Evolutionary conservation across 2,888 invertebrate species (phyloP).

Genomic region (Thecocarcelia acutangulata): DNA sequence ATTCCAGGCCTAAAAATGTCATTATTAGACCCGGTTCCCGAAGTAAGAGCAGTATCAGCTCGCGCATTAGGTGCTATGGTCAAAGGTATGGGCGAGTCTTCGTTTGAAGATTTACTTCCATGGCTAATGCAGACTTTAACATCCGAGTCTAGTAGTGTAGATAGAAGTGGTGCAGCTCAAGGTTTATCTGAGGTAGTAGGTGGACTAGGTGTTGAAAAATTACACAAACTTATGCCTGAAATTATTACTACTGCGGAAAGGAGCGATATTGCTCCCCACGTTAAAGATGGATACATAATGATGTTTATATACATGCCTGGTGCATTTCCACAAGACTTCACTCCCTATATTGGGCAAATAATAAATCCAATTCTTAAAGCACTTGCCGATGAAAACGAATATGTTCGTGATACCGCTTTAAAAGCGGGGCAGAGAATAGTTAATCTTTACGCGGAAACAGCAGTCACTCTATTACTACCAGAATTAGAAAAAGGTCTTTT

Average conservation of each 20-base stretch:
- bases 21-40: conserved; percentile 98
- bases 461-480: conserved; percentile 94
- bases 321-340: conserved; percentile 97
- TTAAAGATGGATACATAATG: conserved; percentile 99
- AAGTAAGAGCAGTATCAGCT: conserved; percentile 97
- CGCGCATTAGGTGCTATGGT: conserved; percentile 99
- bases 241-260: conserved; percentile 96
- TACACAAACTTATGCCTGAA: conserved; percentile 98
- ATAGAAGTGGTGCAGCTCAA: conserved; percentile 97
- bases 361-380: conserved; percentile 98
- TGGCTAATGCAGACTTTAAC: conserved; percentile 99
- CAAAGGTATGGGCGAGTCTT: conserved; percentile 96
- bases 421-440: conserved; percentile 98
- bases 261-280: conserved; percentile 96
- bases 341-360: conserved; percentile 97
- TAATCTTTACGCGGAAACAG: conserved; percentile 96
- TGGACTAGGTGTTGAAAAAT: conserved; percentile 95
- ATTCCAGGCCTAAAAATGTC: conserved; percentile 98
- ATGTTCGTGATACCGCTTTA: conserved; percentile 97
- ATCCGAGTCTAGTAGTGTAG: conserved; percentile 96
- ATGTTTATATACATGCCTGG: conserved; percentile 99
- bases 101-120: conserved; percentile 97
- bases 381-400: conserved; percentile 99
- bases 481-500: conserved; percentile 96
- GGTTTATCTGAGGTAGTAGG: conserved; percentile 99